Evolutionary conservation across 1,140 invertebrate species (phyloP).

Genomic region (Melipona quadrifasciata): DNA sequence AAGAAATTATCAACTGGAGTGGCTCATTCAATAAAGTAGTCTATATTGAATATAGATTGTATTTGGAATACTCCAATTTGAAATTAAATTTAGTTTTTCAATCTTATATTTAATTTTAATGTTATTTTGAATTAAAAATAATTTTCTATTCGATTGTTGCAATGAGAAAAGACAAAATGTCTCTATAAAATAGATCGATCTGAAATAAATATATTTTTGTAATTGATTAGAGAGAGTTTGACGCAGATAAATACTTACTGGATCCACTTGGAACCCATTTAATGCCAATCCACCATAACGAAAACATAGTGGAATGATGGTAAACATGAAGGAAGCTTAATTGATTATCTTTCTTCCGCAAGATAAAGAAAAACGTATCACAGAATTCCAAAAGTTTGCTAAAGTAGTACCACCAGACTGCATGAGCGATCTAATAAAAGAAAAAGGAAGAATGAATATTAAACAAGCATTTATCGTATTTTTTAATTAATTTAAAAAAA

Average conservation of each 20-base stretch:
- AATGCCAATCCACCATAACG: slow-evolving; percentile 97
- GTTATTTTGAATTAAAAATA: not conserved
- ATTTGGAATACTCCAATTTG: not conserved
- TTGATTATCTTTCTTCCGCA: slow-evolving; percentile 93
- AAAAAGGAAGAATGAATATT: not conserved
- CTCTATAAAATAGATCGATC: not conserved
- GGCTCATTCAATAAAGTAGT: not conserved
- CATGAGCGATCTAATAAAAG: slow-evolving; percentile 90
- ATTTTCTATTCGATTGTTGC: not conserved
- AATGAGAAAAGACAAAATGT: not conserved
- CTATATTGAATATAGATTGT: not conserved
- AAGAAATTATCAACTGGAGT: too few relatives aligned
- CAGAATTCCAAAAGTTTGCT: slow-evolving; percentile 97
- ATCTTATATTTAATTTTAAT: not conserved
- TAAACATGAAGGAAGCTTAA: slow-evolving; percentile 95
- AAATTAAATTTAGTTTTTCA: not conserved
- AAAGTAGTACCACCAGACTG: slow-evolving; percentile 98
- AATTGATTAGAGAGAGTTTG: not conserved
- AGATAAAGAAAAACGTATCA: slow-evolving; percentile 95
- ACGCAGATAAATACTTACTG: slow-evolving; percentile 84
- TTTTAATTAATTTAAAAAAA: not conserved
- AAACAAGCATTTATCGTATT: not conserved
- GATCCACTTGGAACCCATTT: slow-evolving; percentile 98
- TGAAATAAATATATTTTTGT: not conserved
- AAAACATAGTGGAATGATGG: slow-evolving; percentile 96